Base-by-base conservation (phyloP, 2,113 vertebrate genomes). In the Pygoscelis antarcticus region DNA sequence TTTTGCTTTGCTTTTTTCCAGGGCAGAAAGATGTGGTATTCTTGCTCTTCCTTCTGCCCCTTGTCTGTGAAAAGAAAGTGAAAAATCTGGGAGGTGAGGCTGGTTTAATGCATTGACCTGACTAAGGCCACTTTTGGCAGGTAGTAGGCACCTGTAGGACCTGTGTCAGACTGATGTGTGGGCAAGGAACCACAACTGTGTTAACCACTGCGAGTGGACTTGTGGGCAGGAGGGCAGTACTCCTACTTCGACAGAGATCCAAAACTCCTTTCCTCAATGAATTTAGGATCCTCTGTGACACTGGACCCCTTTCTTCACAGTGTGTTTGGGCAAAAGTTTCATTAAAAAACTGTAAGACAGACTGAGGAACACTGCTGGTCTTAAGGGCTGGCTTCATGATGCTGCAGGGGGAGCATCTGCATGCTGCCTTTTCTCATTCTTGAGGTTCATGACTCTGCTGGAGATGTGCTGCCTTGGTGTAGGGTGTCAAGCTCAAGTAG, bases 161-260 rank as follows among this genome's bases (percentile, higher is more conserved):
- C 21, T 72, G 34, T 19, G 13, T 16, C 36, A 47, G 79, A 16
- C 30, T 60, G 36, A 61, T 42, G 34, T 16, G 7, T 26, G 22
- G n/a, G 7, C 13, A 68, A 62, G 7, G 16, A 81, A 34, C 10
- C 40, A 55, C 32, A 83, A 12, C 16, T 5, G 2, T 23, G 19
- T 36, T 60, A 25, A 60, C 13, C 1, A 1, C 22, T 16, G 16
- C 1, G 4, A 10, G n/a, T 7, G 8, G 20, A 9, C 1, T 0
- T 11, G 7, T 3, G 12, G 13, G 21, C 36, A 88, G n/a, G 36
- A 79, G 10, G 9, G 20, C n/a, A 44, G 9, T 40, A 42, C 13
- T 84, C 16, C 77, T 75, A 27, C 65, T 94, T 30, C 9, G 27
- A 8, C 13, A 16, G 3, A 32, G 36, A 60, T 42, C 7, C 19